A percentile compares a stretch with the other conserved stretches of the same genome.
Conservation (phyloP, 2,797 vertebrate genomes). For the Sphenodon punctatus region DNA sequence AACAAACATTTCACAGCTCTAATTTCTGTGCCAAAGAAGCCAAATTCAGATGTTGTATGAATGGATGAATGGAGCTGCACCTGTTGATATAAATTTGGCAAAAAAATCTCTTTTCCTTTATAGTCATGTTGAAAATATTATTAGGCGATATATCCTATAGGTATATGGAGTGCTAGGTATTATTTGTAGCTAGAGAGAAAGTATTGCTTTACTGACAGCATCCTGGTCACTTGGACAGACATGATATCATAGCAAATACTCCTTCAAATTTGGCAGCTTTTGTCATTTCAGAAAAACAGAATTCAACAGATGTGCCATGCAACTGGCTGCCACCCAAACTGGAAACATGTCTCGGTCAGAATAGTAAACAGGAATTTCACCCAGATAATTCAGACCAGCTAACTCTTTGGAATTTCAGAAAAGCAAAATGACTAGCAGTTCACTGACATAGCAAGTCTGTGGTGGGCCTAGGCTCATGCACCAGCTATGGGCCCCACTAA, state of each 20-base stretch:
- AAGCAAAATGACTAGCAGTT: rapidly evolving
- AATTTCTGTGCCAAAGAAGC: background rate
- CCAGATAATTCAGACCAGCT: background rate
- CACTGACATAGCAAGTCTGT: no score
- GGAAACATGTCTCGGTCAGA: background rate
- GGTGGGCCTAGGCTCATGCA: no score
- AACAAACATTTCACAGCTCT: background rate
- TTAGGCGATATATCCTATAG: background rate
- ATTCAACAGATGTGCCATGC: background rate
- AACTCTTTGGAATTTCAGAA: background rate
- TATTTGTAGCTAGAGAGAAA: background rate
- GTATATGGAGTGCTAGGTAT: background rate
- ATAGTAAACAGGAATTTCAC: background rate
- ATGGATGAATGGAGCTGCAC: background rate
- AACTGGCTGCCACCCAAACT: slow-evolving; percentile 29
- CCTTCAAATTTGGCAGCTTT: slow-evolving; percentile 15
- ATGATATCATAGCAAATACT: background rate
- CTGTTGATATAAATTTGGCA: background rate
- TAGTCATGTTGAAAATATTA: background rate
- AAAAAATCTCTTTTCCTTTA: background rate
- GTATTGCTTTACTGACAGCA: background rate
- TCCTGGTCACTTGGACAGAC: background rate
- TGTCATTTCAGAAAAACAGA: background rate
- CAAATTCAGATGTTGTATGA: background rate
- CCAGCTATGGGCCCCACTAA: no score